Evolutionary conservation across 2,888 invertebrate genomes (phyloP).

Genomic region (Hirtodrosophila confusa): DNA sequence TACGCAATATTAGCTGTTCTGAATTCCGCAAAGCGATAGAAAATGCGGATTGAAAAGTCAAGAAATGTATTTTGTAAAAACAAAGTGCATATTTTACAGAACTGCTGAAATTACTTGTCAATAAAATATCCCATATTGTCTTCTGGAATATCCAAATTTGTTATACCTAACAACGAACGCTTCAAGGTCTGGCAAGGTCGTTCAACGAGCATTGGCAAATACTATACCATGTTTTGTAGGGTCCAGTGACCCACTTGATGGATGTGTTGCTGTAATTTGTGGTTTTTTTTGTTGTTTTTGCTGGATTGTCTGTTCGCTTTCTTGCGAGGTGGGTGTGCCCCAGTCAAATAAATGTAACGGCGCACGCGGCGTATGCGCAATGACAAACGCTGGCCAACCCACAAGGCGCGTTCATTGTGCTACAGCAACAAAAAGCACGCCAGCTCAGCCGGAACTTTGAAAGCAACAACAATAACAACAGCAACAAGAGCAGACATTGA

Average conservation of each 20-base stretch:
- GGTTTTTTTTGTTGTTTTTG: conserved; percentile 3
- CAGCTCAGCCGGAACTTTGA: conserved; percentile 72
- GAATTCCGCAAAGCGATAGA: too few species aligned
- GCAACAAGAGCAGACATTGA: conserved; percentile 25
- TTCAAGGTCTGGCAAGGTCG: conserved; percentile 83
- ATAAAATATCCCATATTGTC: background rate
- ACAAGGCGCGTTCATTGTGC: conserved; percentile 56
- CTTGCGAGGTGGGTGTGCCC: conserved; percentile 26
- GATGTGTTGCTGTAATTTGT: conserved; percentile 31
- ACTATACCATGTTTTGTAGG: conserved; percentile 36
- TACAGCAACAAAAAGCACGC: conserved; percentile 19
- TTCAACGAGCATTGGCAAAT: conserved; percentile 32
- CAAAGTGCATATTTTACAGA: background rate
- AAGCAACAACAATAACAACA: conserved; percentile 29
- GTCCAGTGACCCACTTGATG: conserved; percentile 82
- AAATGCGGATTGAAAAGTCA: too few species aligned
- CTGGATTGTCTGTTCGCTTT: background rate
- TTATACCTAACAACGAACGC: conserved; percentile 38
- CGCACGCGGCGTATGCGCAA: conserved; percentile 72
- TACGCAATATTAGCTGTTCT: too few species aligned
- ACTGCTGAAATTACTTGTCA: background rate
- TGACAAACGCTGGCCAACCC: conserved; percentile 52
- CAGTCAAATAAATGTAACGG: conserved; percentile 39
- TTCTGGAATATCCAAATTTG: conserved; percentile 19
- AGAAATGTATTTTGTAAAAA: too few species aligned